phyloP scores from a whole-genome alignment of 2,888 invertebrate species.

The Gymnoscelis rufifasciata region DNA sequence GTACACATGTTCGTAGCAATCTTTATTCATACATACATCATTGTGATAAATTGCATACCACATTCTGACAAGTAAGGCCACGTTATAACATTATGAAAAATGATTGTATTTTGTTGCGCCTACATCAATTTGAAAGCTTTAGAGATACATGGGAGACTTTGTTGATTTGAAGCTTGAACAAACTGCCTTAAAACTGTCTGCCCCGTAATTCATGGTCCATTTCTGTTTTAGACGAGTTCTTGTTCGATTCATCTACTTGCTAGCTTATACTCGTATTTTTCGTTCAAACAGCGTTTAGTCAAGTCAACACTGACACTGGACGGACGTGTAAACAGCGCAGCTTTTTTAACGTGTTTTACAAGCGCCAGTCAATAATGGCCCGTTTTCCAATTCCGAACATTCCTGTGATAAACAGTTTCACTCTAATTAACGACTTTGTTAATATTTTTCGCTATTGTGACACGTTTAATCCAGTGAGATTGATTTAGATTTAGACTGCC shows the following conservation, averaged over 20 bases:
- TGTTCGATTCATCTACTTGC: neutral
- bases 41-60: too few relatives aligned
- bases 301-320: neutral
- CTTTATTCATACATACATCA: too few relatives aligned
- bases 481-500: too few relatives aligned
- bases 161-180: neutral
- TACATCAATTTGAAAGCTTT: too few relatives aligned
- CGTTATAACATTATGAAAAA: too few relatives aligned
- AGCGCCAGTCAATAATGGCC: neutral
- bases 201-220: neutral
- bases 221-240: neutral
- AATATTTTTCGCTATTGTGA: too few relatives aligned
- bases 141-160: neutral
- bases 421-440: neutral
- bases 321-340: slow-evolving; percentile 2
- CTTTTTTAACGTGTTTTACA: slow-evolving; percentile 1
- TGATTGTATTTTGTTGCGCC: too few relatives aligned
- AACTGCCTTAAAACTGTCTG: neutral
- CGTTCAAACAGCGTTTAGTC: neutral
- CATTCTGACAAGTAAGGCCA: too few relatives aligned
- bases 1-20: too few relatives aligned
- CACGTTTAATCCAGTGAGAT: too few relatives aligned
- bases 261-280: neutral
- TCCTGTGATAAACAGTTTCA: slow-evolving; percentile 1
- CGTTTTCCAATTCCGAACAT: neutral